phyloP scores from a whole-genome alignment of 2,888 invertebrate genomes.

The Pristionchus japonicus region DNA sequence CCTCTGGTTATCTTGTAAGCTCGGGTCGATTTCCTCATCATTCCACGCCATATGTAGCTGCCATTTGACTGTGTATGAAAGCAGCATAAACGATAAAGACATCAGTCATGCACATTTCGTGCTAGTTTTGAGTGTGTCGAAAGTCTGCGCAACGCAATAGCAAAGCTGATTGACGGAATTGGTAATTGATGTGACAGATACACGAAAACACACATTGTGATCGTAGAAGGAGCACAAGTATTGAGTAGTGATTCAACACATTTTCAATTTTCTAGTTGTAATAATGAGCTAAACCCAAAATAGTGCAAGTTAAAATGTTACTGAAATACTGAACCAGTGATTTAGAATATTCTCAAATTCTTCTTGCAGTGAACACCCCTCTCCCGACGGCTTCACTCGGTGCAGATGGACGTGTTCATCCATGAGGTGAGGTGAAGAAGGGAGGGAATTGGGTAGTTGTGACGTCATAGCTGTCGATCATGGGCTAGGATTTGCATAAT shows the following conservation, averaged over 20 bases:
- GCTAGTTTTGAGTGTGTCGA: not conserved
- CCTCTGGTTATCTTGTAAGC: no score
- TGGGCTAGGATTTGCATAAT: no score
- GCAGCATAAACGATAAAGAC: not conserved
- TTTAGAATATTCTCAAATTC: no score
- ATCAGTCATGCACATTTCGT: not conserved
- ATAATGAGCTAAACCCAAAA: no score
- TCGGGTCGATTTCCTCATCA: not conserved
- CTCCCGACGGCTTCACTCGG: conserved; percentile 66
- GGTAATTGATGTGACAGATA: not conserved
- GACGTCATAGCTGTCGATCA: conserved; percentile 8
- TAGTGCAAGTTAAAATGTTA: no score
- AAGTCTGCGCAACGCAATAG: not conserved
- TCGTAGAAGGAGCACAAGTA: not conserved
- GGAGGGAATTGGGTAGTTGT: not conserved
- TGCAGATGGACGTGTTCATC: conserved; percentile 70
- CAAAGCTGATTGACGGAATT: conserved; percentile 1
- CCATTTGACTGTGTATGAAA: not conserved
- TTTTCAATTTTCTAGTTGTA: no score
- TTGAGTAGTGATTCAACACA: not conserved
- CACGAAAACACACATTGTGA: not conserved
- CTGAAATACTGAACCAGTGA: no score
- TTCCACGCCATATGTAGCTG: not conserved
- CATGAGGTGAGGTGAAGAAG: conserved; percentile 49
- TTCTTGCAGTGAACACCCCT: conserved; percentile 55